phyloP scores from a whole-genome alignment of 1,140 invertebrate genomes.

The Lerema accius region DNA sequence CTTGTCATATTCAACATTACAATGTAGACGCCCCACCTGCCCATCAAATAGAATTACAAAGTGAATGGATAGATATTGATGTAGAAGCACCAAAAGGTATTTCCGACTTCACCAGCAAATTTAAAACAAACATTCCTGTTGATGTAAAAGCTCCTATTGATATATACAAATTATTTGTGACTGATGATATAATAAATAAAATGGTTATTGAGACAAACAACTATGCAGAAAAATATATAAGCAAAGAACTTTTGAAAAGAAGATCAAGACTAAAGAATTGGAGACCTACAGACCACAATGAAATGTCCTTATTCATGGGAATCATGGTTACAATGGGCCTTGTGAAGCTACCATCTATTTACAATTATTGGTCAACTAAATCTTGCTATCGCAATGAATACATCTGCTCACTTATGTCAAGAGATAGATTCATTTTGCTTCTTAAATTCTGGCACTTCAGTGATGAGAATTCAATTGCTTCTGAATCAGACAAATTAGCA shows the following conservation, averaged over 20 bases:
- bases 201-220: slow-evolving; percentile 39
- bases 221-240: slow-evolving; percentile 35
- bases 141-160: too few species aligned
- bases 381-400: slow-evolving; percentile 36
- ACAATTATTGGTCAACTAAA: slow-evolving; percentile 8
- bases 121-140: too few species aligned
- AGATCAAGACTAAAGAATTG: slow-evolving; percentile 30
- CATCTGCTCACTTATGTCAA: slow-evolving; percentile 23
- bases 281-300: too few species aligned
- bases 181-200: slow-evolving; percentile 38
- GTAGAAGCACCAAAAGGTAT: too few species aligned
- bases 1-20: too few species aligned
- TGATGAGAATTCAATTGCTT: slow-evolving; percentile 24
- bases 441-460: slow-evolving; percentile 38
- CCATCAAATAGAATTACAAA: too few species aligned
- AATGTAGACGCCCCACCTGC: too few species aligned
- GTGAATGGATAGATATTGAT: too few species aligned
- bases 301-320: too few species aligned
- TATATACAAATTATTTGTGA: slow-evolving; percentile 34
- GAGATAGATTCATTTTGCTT: slow-evolving; percentile 34
- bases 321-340: too few species aligned
- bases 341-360: too few species aligned
- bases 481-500: slow-evolving; percentile 47
- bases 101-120: too few species aligned
- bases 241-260: slow-evolving; percentile 18